Base-by-base conservation (phyloP, 2,113 vertebrate species). In the Lepus americanus region DNA sequence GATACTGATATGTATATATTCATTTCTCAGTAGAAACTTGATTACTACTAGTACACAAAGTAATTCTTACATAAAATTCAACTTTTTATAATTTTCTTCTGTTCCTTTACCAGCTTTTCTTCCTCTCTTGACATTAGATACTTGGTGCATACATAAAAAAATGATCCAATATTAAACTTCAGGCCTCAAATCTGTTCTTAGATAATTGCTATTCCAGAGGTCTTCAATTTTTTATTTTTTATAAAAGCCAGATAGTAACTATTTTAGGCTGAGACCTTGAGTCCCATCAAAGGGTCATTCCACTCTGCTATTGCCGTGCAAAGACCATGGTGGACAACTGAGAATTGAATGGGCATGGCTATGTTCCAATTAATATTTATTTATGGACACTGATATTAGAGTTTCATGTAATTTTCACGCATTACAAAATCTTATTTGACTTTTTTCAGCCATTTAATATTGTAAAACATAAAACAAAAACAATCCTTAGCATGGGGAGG, bases 31-130 rank as follows among this genome's bases (percentile, higher is more conserved):
- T 16, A 72, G 29, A 89, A 36, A 9, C 10, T 12, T 66, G n/a
- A 61, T 9, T 64, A 61, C 79, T 44, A 33, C 5, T 74, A 22
- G 87, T 27, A 33, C 1, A 4, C 33, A 76, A 0, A n/a, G 1
- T 55, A 23, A 17, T 55, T 89, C 36, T 67, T 78, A 80, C 89
- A 86, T 72, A 72, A 92, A 89, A 69, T 29, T 55, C 19, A 95
- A 44, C 6, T 23, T 33, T 74, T 77, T 25, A 6, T 10, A 31
- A 20, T 11, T 73, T 63, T 86, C 9, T 80, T 66, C 19, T 82
- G 19, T 76, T 5, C 36, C 31, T 2, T 49, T 14, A 44, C 39
- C 12, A 44, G n/a, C 9, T 33, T 93, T 80, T 55, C n/a, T 84
- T 74, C 22, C 31, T 79, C 11, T 81, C 16, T 33, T 82, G 70